Evolutionary conservation across 2,797 vertebrate genomes (phyloP).

Genomic region (Oreortyx pictus): DNA sequence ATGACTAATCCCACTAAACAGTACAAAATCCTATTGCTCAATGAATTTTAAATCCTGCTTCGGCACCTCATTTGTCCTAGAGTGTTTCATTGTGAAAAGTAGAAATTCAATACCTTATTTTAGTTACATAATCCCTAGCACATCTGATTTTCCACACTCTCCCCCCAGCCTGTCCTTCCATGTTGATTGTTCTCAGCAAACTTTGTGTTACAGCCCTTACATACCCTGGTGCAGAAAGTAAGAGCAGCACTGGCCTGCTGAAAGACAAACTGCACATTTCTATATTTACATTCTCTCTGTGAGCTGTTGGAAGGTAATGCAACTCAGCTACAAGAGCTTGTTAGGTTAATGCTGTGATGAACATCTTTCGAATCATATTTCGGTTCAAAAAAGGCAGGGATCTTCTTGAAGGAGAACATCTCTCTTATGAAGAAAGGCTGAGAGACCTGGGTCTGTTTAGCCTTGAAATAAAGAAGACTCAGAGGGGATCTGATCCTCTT

Average conservation of each 20-base stretch:
- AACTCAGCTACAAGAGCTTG: not conserved
- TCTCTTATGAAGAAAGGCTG: too few relatives aligned
- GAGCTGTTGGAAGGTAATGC: not conserved
- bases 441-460: too few relatives aligned
- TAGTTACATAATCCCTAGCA: slow-evolving; percentile 42
- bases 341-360: not conserved
- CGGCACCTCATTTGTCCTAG: slow-evolving; percentile 75
- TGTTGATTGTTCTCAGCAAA: not conserved
- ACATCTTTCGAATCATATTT: not conserved
- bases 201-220: not conserved
- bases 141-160: not conserved
- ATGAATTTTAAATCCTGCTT: slow-evolving; percentile 87
- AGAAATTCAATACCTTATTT: slow-evolving; percentile 78
- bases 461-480: too few relatives aligned
- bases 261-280: not conserved
- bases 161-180: not conserved
- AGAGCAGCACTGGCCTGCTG: not conserved
- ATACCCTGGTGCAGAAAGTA: not conserved
- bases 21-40: slow-evolving; percentile 89
- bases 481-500: too few relatives aligned
- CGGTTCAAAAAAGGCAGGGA: too few relatives aligned
- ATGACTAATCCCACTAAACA: slow-evolving; percentile 89
- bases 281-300: not conserved
- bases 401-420: too few relatives aligned
- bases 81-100: slow-evolving; percentile 67